Conservation (phyloP, 2,113 vertebrate genomes). For the Caretta caretta region DNA sequence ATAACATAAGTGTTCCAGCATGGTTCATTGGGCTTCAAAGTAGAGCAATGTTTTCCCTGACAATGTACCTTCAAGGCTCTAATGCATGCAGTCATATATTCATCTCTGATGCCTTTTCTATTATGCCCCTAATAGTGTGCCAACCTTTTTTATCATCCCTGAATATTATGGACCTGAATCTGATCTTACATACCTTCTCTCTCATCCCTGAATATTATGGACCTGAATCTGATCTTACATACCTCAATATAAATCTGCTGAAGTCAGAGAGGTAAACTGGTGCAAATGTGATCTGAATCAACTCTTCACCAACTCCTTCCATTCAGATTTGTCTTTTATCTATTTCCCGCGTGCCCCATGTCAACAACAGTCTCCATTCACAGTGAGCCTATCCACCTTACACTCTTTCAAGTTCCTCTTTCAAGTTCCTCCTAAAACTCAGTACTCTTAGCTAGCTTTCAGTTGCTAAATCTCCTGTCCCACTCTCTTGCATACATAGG, state of each 20-base stretch:
- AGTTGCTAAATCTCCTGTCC: not conserved
- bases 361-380: not conserved
- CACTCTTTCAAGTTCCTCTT: not conserved
- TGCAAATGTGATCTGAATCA: not conserved
- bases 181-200: not conserved
- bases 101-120: constrained; percentile 14
- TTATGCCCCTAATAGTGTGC: constrained; percentile 32
- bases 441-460: not conserved
- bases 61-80: constrained; percentile 39
- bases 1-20: constrained; percentile 53
- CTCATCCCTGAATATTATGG: not conserved
- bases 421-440: not conserved
- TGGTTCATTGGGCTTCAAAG: constrained; percentile 14
- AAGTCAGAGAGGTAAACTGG: not conserved
- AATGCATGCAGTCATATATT: constrained; percentile 16
- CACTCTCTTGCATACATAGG: not conserved
- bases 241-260: not conserved
- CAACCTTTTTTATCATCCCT: constrained; percentile 4
- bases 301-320: not conserved
- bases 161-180: not conserved
- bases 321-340: not conserved
- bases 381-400: not conserved
- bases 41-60: constrained; percentile 35
- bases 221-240: not conserved
- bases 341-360: not conserved